Conservation (phyloP, 2,113 vertebrate species). For the Prochilodus magdalenae region DNA sequence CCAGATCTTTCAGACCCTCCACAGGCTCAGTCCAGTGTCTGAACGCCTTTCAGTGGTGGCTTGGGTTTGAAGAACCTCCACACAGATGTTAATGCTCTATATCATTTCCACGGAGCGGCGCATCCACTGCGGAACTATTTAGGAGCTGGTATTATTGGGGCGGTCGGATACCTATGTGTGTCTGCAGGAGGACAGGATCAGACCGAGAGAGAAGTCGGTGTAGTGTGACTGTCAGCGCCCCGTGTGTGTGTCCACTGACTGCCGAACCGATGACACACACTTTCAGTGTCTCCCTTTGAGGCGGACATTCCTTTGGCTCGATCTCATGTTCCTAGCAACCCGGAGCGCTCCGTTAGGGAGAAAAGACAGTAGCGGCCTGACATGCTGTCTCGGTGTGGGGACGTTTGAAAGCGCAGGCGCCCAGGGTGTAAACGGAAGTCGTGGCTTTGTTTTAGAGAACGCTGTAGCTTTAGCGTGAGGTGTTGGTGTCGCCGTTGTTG, state of each 20-base stretch:
- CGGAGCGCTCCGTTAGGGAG: constrained; percentile 60
- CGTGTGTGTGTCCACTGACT: neutral
- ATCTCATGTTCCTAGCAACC: constrained; percentile 63
- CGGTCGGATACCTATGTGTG: neutral
- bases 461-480: constrained; percentile 15
- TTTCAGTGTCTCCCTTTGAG: constrained; percentile 67
- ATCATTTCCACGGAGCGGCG: neutral
- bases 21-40: too few relatives aligned
- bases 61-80: neutral
- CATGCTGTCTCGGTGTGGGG: neutral
- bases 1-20: too few relatives aligned
- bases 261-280: constrained; percentile 59
- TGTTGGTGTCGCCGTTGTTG: neutral
- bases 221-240: constrained; percentile 30
- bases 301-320: constrained; percentile 67
- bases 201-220: neutral
- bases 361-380: constrained; percentile 24
- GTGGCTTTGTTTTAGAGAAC: constrained; percentile 36
- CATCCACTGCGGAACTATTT: neutral
- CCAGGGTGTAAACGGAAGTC: constrained; percentile 11
- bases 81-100: neutral
- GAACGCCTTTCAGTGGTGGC: too few relatives aligned
- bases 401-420: constrained; percentile 22
- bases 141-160: neutral
- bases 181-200: neutral